Conservation (phyloP, 2,888 invertebrate genomes). For the Drosophila mulleri region DNA sequence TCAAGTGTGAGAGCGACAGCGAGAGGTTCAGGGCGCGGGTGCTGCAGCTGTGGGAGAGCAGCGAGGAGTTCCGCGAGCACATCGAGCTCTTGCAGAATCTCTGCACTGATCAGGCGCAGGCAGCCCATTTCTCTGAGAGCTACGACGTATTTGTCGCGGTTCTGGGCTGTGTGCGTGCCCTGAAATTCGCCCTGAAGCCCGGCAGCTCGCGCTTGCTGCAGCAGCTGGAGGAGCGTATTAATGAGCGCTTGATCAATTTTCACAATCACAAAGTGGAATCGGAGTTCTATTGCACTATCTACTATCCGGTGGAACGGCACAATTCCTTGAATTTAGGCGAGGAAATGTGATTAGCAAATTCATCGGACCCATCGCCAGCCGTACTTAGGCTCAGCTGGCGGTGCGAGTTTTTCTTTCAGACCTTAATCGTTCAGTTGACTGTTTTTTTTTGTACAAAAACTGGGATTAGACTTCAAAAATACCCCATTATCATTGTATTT, state of each 20-base stretch:
- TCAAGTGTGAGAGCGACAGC: slow-evolving; percentile 9
- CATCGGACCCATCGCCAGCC: neutral
- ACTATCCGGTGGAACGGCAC: slow-evolving; percentile 78
- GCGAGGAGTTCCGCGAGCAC: slow-evolving; percentile 72
- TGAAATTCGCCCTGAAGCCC: slow-evolving; percentile 74
- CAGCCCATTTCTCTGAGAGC: slow-evolving; percentile 37
- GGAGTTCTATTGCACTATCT: slow-evolving; percentile 82
- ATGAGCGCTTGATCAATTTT: slow-evolving; percentile 72
- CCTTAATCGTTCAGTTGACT: slow-evolving; percentile 8
- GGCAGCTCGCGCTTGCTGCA: slow-evolving; percentile 67
- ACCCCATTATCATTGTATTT: neutral
- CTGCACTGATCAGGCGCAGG: slow-evolving; percentile 27
- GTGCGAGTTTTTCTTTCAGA: neutral
- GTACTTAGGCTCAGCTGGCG: slow-evolving; percentile 23
- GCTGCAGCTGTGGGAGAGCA: slow-evolving; percentile 66
- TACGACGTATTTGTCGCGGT: slow-evolving; percentile 79
- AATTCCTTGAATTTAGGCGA: slow-evolving; percentile 23
- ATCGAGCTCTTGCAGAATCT: slow-evolving; percentile 68
- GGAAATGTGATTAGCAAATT: slow-evolving; percentile 12
- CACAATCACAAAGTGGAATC: slow-evolving; percentile 78
- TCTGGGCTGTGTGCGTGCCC: slow-evolving; percentile 69
- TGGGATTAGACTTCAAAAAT: slow-evolving; percentile 16
- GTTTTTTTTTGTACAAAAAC: slow-evolving; percentile 13
- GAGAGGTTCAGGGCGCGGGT: slow-evolving; percentile 57
- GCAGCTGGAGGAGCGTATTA: slow-evolving; percentile 76